Conservation (phyloP, 2,113 vertebrate genomes). For the Ptyas mucosa region DNA sequence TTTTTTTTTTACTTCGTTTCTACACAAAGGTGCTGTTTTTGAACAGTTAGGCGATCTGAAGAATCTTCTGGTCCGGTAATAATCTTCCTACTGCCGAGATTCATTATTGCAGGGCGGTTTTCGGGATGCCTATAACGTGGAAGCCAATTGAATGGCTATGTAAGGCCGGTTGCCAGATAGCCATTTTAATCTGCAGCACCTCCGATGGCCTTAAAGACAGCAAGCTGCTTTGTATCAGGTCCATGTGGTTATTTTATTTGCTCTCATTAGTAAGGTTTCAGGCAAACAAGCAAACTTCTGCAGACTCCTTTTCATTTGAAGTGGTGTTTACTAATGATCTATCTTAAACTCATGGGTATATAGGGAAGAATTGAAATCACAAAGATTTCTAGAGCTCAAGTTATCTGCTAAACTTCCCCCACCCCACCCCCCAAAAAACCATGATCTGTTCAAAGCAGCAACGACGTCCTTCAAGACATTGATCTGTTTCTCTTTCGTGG, state of each 20-base stretch:
- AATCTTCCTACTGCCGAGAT: neutral
- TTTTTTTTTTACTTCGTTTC: neutral
- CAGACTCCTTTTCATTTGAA: neutral
- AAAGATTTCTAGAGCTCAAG: constrained; percentile 5
- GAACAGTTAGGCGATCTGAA: neutral
- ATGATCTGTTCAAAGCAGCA: constrained; percentile 17
- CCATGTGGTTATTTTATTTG: neutral
- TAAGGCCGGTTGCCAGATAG: neutral
- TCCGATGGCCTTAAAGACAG: neutral
- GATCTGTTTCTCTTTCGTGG: neutral
- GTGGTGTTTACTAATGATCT: neutral
- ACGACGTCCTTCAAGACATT: constrained; percentile 25
- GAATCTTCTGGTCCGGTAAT: neutral
- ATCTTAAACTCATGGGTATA: neutral
- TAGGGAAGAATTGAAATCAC: neutral
- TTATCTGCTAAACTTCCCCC: constrained; percentile 8
- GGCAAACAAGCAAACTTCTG: neutral
- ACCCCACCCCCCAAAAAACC: neutral
- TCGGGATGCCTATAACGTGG: neutral
- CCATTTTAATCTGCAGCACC: neutral
- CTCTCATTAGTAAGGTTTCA: neutral
- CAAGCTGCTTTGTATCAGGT: neutral
- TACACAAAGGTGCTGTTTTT: neutral
- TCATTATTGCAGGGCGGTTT: neutral
- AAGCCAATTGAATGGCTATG: neutral